Evolutionary conservation across 1,140 invertebrate species (phyloP), one percentile per base, ranked within the genome.

Genomic region (Euwallacea similis): DNA sequence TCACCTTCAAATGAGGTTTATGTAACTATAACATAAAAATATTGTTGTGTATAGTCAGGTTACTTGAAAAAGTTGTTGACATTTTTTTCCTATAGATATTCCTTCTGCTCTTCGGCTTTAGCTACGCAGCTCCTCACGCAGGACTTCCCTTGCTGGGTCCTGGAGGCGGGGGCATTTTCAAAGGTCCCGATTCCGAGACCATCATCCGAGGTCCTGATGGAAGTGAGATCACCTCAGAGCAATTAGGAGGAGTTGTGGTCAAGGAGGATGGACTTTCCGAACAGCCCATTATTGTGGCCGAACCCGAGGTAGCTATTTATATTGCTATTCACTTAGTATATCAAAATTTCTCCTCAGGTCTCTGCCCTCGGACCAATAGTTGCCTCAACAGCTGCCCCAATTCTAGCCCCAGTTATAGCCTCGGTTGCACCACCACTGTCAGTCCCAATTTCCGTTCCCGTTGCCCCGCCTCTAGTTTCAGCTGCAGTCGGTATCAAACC

Each of bases 161-260:
- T 42, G 77, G 77, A 64, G 76, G 76, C 8, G 77, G 77, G 4
- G 77, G 77, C 6, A 73, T 80, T 21, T 80, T 74, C 60, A 74
- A 75, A 66, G 79, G 79, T 11, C 79, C 79, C 8, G 72, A 77
- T 53, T 77, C 75, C 0, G 77, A 77, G 72, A 80, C 79, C 7
- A 79, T 80, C 11, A 78, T 80, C 60, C 74, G 74, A 73, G 79
- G 79, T 8, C 79, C 79, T n/a, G 79, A 80, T 69, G 79, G 79
- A 13, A 78, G 77, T 66, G 66, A 76, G 7, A 78, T 80, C 16
- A 78, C 73, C 15, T 69, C 77, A 44, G 72, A 79, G 66, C 68
- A 73, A 61, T 60, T 73, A 66, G 75, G 78, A 42, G 77, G 78
- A 47, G 61, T 64, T 3, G 73, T 79, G 8, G 54, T 73, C 3